Evolutionary conservation across 2,888 invertebrate species (phyloP), one percentile per base, ranked within the genome.

Genomic region (Sepiola atlantica): DNA sequence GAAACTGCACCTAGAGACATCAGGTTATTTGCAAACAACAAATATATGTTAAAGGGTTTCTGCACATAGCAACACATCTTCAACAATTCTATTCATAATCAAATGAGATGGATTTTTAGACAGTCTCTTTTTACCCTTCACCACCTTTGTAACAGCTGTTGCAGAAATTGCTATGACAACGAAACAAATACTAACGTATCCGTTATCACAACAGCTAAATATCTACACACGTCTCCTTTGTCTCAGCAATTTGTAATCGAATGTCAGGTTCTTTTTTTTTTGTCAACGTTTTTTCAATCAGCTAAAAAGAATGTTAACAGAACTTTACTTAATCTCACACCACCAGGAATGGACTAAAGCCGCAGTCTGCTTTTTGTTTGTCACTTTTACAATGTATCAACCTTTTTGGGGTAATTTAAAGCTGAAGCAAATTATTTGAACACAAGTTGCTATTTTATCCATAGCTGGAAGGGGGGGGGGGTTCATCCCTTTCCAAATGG

Each of bases 201-300:
- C 28, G 77, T 77, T 77, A 14, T 77, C 28, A 77, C n/a, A 77
- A 77, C 57, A 57, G 20, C 57, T 24, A 57, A 28, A 77, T 24
- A 77, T 21, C 77, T 77, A 77, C n/a, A n/a, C 77, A 28, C 14
- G 28, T 77, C 77, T 77, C 77, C 24, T 77, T 77, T 28, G 14
- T 28, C n/a, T 77, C 77, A 77, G 77, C n/a, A 77, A 77, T 77
- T 77, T 77, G n/a, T n/a, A 77, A 77, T 77, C n/a, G 77, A 77
- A n/a, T 77, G 77, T 28, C 77, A 77, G 14, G 12, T n/a, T 28
- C 28, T 12, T 14, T 77, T 77, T 12, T 14, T 77, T 24, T n/a
- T n/a, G 28, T 77, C 77, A 77, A 77, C 77, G n/a, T 14, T 77
- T 77, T n/a, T 77, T 28, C n/a, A 77, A n/a, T n/a, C 77, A 28